Evolutionary conservation across 2,797 vertebrate genomes (phyloP).

Genomic region (Aphelocoma californica): DNA sequence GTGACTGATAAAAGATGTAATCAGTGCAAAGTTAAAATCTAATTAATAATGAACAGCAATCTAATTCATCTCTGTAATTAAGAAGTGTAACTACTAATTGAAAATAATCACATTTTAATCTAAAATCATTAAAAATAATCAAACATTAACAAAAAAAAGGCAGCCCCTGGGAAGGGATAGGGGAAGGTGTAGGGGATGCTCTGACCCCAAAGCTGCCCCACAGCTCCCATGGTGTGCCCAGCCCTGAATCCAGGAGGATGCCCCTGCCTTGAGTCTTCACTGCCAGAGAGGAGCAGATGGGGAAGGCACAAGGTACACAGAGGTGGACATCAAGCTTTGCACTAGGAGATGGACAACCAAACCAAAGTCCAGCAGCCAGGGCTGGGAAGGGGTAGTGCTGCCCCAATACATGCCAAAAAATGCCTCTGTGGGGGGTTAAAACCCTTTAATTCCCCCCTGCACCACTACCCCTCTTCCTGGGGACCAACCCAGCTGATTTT

Average conservation of each 20-base stretch:
- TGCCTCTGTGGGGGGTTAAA: not conserved
- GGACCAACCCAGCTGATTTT: not conserved
- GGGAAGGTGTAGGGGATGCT: not conserved
- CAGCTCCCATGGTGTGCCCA: rapidly evolving
- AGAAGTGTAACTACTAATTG: constrained; percentile 36
- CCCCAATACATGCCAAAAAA: not conserved
- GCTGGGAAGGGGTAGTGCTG: not conserved
- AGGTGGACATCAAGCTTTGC: not conserved
- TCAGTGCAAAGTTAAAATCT: constrained; percentile 40
- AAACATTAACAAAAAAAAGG: constrained; percentile 19
- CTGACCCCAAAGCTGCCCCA: not conserved
- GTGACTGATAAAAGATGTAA: not conserved
- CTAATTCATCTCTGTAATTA: constrained; percentile 39
- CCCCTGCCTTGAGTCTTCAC: not conserved
- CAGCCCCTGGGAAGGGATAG: not conserved
- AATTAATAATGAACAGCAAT: constrained; percentile 46
- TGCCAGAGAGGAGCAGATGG: not conserved
- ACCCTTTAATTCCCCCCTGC: not conserved
- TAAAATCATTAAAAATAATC: constrained; percentile 56
- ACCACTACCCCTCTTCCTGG: rapidly evolving
- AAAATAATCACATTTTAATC: constrained; percentile 59
- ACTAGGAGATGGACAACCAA: not conserved
- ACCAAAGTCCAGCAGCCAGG: not conserved
- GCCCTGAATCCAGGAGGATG: not conserved
- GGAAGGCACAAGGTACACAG: not conserved